Base-by-base conservation (phyloP, 2,113 vertebrate genomes). In the Cephalopholis sonnerati region DNA sequence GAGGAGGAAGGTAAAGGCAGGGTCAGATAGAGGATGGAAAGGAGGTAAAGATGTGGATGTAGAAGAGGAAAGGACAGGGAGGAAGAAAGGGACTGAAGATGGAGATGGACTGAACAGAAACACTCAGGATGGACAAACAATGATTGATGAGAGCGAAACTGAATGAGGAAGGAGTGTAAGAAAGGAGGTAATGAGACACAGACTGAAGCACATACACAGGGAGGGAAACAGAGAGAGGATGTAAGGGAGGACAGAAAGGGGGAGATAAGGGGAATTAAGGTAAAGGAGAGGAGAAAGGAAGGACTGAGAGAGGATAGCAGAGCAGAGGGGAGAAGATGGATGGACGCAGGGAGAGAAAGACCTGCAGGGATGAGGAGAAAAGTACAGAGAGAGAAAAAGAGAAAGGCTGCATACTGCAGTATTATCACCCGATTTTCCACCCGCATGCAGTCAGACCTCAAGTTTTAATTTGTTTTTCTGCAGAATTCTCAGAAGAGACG, bases 381-480 rank as follows among this genome's bases (percentile, higher is more conserved):
- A 15, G 24, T 12, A 36, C 7, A 36, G 7, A 32, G 20, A 36
- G 7, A 32, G 18, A 44, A 18, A 20, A 3, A 36, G 46, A 41
- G 20, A 64, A 7, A 54, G 18, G 51, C 36, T 48, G 29, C 15
- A 54, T 3, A 22, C 48, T 62, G 65, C 36, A 65, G 53, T 53
- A 57, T 48, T 36, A 62, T 55, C 71, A 71, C 18, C 55, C 36
- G 41, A 77, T 75, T 62, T 72, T 75, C 72, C 71, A 32, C 11
- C 65, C 48, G 24, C 41, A 1, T 50, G 44, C 50, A 68, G 48
- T 44, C 79, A 67, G 46, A 86, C 59, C 63, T 69, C 27, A 44
- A 78, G 70, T 79, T 81, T 83, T 85, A 89, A 87, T 92, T 81
- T 85, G 84, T 87, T 90, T 87, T 81, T 81, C 62, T 2, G 11